These are phyloP conservation scores for Teinopalpus imperialis DNA, from an alignment of 2,888 invertebrate species.

Conservation along the genomic window DNA sequence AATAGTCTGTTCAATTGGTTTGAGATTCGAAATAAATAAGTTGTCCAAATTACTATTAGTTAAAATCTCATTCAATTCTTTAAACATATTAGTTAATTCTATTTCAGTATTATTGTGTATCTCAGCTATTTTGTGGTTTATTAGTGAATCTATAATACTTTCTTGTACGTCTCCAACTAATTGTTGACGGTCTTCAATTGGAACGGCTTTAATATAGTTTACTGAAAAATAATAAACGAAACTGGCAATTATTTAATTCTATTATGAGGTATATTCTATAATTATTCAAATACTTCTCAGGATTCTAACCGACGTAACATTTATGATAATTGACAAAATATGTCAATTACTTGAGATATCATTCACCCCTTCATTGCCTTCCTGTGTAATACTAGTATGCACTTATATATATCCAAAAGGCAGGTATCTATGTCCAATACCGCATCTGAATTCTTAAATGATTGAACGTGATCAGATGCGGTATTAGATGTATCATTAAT, in stretches of 20 bases:
- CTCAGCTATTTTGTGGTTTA: constrained; percentile 32
- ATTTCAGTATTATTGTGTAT: constrained; percentile 26
- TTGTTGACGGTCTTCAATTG: not conserved
- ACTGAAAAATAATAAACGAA: constrained; percentile 1
- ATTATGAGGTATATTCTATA: no score
- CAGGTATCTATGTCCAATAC: no score
- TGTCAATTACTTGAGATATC: no score
- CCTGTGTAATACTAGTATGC: no score
- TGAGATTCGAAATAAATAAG: constrained; percentile 29
- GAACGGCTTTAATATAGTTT: not conserved
- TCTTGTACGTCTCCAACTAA: not conserved
- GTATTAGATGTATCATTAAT: no score
- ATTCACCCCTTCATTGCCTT: no score
- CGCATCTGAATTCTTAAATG: no score
- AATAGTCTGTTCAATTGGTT: constrained; percentile 35
- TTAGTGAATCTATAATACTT: constrained; percentile 33
- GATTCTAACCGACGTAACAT: no score
- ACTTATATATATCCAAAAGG: no score
- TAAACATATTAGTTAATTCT: constrained; percentile 32
- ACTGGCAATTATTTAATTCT: not conserved
- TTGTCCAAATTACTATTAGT: constrained; percentile 30
- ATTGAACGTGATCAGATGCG: no score
- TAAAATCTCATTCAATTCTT: constrained; percentile 33
- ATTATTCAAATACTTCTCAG: no score
- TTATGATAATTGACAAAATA: no score